phyloP scores from a whole-genome alignment of 2,797 vertebrate species.

The Etheostoma nigrum region DNA sequence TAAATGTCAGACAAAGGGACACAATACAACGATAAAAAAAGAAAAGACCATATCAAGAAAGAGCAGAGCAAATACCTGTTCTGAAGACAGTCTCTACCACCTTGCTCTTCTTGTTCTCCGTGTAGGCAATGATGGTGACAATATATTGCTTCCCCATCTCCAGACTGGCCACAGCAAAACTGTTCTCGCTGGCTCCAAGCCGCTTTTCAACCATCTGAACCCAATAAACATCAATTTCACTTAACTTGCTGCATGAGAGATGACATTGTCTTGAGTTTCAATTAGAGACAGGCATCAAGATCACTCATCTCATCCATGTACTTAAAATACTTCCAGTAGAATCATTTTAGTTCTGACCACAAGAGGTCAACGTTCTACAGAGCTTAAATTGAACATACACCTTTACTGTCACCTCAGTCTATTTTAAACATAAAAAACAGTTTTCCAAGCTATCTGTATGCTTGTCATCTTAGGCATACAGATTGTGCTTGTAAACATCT shows the following conservation, averaged over 20 bases:
- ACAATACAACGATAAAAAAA: neutral
- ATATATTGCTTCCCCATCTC: slow-evolving; percentile 82
- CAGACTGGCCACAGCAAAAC: slow-evolving; percentile 82
- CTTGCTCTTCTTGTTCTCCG: slow-evolving; percentile 84
- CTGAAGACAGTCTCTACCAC: slow-evolving; percentile 81
- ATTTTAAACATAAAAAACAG: neutral
- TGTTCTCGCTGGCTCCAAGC: slow-evolving; percentile 73
- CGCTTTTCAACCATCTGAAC: slow-evolving; percentile 80
- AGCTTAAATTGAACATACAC: slow-evolving; percentile 13
- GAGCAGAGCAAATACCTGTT: slow-evolving; percentile 81
- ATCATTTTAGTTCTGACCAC: slow-evolving; percentile 60
- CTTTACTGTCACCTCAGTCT: neutral
- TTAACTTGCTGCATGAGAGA: neutral
- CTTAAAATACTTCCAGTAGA: neutral
- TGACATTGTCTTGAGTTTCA: neutral
- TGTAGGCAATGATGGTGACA: slow-evolving; percentile 86
- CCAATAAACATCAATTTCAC: slow-evolving; percentile 20
- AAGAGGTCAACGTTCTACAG: slow-evolving; percentile 76
- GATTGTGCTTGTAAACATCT: too few relatives aligned
- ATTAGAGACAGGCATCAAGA: neutral
- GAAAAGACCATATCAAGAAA: neutral
- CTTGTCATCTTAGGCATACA: neutral
- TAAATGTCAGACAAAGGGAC: neutral
- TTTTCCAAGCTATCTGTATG: neutral
- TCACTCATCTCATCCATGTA: neutral